Conservation (phyloP, 2,113 vertebrate species). For the Arvicanthis niloticus region DNA sequence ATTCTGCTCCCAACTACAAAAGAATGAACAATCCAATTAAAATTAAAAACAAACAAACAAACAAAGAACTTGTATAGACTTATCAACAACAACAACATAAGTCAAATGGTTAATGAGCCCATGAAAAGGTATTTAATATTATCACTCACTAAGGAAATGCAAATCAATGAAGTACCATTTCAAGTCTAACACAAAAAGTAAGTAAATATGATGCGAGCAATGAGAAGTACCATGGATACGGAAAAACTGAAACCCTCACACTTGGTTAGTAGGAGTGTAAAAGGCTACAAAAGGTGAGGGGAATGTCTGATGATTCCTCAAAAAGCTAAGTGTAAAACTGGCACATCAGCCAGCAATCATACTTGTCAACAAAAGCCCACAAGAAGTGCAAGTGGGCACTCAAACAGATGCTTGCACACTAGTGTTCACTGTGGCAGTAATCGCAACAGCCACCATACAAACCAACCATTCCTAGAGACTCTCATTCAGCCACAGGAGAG, state of each 20-base stretch:
- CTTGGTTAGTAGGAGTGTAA: not conserved
- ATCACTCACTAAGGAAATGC: slow-evolving; percentile 3
- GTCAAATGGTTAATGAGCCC: not conserved
- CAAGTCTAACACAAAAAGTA: not conserved
- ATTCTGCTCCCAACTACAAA: not conserved
- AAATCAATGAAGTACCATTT: not conserved
- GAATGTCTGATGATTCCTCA: not conserved
- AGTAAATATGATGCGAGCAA: not conserved
- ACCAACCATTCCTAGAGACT: not conserved
- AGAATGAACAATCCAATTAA: not conserved
- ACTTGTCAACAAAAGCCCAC: too few relatives aligned
- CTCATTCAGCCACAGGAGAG: not conserved
- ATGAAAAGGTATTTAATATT: slow-evolving; percentile 3
- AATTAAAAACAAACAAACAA: slow-evolving; percentile 1
- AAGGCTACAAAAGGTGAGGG: not conserved
- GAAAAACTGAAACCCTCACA: not conserved
- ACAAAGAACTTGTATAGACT: not conserved
- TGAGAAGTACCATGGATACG: not conserved
- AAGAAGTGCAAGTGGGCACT: not conserved
- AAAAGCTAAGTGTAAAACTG: not conserved
- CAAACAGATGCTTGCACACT: not conserved
- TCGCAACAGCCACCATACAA: not conserved
- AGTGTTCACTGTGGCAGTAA: not conserved
- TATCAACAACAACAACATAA: not conserved
- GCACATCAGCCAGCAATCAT: not conserved